Percentiles rank a stretch among this genome's conserved stretches.
These are phyloP conservation scores for Macaria liturata DNA, from an alignment of 2,888 invertebrate species.

Conservation along the genomic window DNA sequence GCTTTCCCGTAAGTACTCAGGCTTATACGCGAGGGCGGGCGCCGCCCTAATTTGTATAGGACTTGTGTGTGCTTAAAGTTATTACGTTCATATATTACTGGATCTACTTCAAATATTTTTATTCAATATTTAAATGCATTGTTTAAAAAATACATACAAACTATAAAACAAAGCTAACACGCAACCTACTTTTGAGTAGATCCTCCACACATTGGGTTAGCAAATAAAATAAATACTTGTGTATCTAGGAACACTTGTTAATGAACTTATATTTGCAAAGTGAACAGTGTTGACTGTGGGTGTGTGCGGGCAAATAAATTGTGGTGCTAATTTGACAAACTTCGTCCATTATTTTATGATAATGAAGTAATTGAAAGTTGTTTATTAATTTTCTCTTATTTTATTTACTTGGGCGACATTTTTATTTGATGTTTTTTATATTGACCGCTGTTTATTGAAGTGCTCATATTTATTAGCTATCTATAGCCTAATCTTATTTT, in stretches of 20 bases:
- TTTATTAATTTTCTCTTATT: too few relatives aligned
- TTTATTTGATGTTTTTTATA: too few relatives aligned
- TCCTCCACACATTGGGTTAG: not conserved
- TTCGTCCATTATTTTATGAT: not conserved
- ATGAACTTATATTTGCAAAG: constrained; percentile 1
- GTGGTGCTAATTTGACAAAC: not conserved
- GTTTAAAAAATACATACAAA: not conserved
- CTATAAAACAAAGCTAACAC: not conserved
- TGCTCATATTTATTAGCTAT: too few relatives aligned
- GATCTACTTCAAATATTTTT: not conserved
- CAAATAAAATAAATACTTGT: constrained; percentile 2
- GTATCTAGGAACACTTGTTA: not conserved
- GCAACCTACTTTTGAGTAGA: not conserved
- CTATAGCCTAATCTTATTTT: too few relatives aligned
- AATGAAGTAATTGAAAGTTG: too few relatives aligned
- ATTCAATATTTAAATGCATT: too few relatives aligned
- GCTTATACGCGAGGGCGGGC: constrained; percentile 63
- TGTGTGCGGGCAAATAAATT: not conserved
- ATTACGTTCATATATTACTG: not conserved
- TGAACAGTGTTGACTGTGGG: not conserved
- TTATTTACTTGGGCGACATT: too few relatives aligned
- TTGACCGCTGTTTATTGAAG: too few relatives aligned
- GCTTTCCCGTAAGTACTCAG: constrained; percentile 74
- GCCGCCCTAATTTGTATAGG: constrained; percentile 41
- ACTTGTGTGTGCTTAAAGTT: constrained; percentile 30